A percentile compares a stretch with the other conserved stretches of the same genome.
phyloP scores from a whole-genome alignment of 64 coral and sea anemone genomes.

The Pocillopora damicornis region DNA sequence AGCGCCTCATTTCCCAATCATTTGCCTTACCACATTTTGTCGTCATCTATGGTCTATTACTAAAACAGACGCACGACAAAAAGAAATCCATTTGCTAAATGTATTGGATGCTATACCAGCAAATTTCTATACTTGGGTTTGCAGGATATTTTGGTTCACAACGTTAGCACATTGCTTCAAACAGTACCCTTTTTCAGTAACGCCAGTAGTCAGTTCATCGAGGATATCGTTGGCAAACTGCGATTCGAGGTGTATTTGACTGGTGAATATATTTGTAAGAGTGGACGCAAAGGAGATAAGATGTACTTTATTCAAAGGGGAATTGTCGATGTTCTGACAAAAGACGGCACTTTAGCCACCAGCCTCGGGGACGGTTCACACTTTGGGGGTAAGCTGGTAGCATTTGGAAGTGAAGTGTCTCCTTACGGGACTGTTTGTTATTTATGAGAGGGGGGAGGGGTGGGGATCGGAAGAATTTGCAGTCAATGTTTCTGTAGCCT shows the following conservation, averaged over 20 bases:
- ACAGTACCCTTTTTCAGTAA: slow-evolving; percentile 81
- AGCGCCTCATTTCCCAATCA: too few relatives aligned
- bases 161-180: slow-evolving; percentile 68
- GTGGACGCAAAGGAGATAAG: slow-evolving; percentile 82
- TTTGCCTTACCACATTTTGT: neutral
- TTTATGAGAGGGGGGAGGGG: too few relatives aligned
- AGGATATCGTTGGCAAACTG: slow-evolving; percentile 66
- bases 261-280: slow-evolving; percentile 81
- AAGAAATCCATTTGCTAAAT: too few relatives aligned
- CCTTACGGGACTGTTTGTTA: too few relatives aligned
- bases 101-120: too few relatives aligned
- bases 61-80: too few relatives aligned
- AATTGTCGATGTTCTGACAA: slow-evolving; percentile 93
- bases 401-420: neutral
- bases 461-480: too few relatives aligned
- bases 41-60: too few relatives aligned
- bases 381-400: slow-evolving; percentile 75
- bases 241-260: slow-evolving; percentile 85
- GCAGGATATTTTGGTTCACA: slow-evolving; percentile 86
- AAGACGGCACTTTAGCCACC: slow-evolving; percentile 73
- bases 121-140: neutral
- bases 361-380: slow-evolving; percentile 97
- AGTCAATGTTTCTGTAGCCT: too few relatives aligned
- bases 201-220: slow-evolving; percentile 57
- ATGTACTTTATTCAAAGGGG: slow-evolving; percentile 99